These are phyloP conservation scores for Dasysyrphus tricinctus DNA, from an alignment of 2,888 invertebrate species.

Conservation along the genomic window DNA sequence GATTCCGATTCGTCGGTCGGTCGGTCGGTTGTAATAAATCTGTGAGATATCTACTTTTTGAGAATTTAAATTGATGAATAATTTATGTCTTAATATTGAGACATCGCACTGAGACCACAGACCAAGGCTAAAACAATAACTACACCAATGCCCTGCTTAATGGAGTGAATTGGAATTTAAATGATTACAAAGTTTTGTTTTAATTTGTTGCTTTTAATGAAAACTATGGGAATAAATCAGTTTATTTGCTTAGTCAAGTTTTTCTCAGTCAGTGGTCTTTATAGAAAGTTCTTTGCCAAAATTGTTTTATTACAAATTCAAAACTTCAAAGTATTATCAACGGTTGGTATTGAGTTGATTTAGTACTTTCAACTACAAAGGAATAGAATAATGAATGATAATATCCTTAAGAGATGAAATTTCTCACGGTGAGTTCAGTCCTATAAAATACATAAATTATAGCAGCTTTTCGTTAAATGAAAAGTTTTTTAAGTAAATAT, in stretches of 20 bases:
- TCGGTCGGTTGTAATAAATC: slow-evolving; percentile 23
- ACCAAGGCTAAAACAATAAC: neutral
- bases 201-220: slow-evolving; percentile 36
- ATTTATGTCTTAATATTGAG: slow-evolving; percentile 37
- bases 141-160: slow-evolving; percentile 3
- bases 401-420: neutral
- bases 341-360: neutral
- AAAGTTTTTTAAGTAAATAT: slow-evolving; percentile 8
- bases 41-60: slow-evolving; percentile 16
- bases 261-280: slow-evolving; percentile 3
- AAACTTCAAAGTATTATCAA: slow-evolving; percentile 1
- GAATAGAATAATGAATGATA: neutral
- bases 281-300: neutral
- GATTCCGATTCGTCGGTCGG: neutral
- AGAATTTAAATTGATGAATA: slow-evolving; percentile 68
- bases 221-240: slow-evolving; percentile 41
- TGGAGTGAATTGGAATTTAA: slow-evolving; percentile 41
- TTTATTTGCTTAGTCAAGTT: slow-evolving; percentile 51
- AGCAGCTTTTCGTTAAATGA: neutral
- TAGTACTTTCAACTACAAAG: neutral
- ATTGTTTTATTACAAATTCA: slow-evolving; percentile 16
- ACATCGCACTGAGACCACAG: neutral
- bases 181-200: slow-evolving; percentile 21
- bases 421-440: neutral
- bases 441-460: neutral